Evolutionary conservation across 1,140 invertebrate species (phyloP).

Genomic region (Eciton burchellii): DNA sequence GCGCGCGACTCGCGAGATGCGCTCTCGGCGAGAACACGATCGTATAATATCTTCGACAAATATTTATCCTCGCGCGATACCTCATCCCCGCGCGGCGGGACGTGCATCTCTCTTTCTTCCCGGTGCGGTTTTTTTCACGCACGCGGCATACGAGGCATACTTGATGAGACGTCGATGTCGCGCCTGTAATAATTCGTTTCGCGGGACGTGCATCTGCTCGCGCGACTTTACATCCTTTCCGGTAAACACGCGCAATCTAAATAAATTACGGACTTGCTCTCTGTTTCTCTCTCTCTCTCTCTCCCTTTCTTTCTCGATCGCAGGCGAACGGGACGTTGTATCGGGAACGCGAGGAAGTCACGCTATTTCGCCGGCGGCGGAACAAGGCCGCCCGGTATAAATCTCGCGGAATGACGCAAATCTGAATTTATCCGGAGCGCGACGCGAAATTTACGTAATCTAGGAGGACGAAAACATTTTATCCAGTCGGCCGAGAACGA

Average conservation of each 20-base stretch:
- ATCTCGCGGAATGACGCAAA: slow-evolving; percentile 9
- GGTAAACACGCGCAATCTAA: slow-evolving; percentile 32
- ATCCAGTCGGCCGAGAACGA: not conserved
- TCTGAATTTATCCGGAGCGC: slow-evolving; percentile 20
- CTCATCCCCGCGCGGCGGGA: not conserved
- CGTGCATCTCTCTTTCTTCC: no score
- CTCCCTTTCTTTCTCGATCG: no score
- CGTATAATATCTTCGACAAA: slow-evolving; percentile 56
- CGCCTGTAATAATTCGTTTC: slow-evolving; percentile 39
- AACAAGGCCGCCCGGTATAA: not conserved
- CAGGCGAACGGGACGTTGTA: no score
- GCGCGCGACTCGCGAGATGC: slow-evolving; percentile 31
- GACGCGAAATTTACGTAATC: slow-evolving; percentile 1
- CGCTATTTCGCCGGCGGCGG: not conserved
- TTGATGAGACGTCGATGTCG: slow-evolving; percentile 18
- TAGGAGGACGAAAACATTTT: slow-evolving; percentile 11
- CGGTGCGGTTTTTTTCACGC: no score
- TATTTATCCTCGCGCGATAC: slow-evolving; percentile 39
- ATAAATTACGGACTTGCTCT: slow-evolving; percentile 19
- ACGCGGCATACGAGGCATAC: slow-evolving; percentile 37
- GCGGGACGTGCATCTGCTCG: slow-evolving; percentile 41
- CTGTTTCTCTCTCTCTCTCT: no score
- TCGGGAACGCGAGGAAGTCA: slow-evolving; percentile 13
- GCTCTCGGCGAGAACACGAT: slow-evolving; percentile 43
- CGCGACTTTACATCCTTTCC: slow-evolving; percentile 29